These are phyloP conservation scores for Astreopora myriophthalma DNA, from an alignment of 64 coral and sea anemone genomes.

Conservation along the genomic window DNA sequence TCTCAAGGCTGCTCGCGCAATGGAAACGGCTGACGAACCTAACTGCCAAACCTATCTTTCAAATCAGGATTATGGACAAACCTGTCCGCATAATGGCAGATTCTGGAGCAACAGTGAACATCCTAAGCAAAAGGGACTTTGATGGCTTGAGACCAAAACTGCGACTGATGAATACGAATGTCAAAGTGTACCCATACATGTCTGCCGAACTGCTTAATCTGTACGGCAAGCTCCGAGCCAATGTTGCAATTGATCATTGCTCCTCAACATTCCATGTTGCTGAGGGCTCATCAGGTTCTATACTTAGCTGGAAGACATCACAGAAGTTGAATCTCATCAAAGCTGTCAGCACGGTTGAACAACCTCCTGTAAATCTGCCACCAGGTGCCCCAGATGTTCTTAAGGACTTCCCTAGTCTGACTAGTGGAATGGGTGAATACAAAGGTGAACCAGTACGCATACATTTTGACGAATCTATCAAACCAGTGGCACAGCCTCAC, in stretches of 20 bases:
- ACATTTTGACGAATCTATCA: slow-evolving; percentile 71
- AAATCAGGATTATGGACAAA: slow-evolving; percentile 35
- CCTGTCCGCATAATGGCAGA: slow-evolving; percentile 52
- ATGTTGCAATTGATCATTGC: neutral
- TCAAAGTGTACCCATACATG: slow-evolving; percentile 62
- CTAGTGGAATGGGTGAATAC: slow-evolving; percentile 65
- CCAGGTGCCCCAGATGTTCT: slow-evolving; percentile 58
- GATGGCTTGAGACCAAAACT: slow-evolving; percentile 56
- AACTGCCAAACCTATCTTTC: slow-evolving; percentile 39
- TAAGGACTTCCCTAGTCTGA: slow-evolving; percentile 64
- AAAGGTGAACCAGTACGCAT: slow-evolving; percentile 68
- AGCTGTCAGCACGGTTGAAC: slow-evolving; percentile 51
- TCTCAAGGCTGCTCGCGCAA: slow-evolving; percentile 48
- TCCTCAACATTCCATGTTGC: slow-evolving; percentile 69
- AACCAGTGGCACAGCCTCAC: slow-evolving; percentile 65
- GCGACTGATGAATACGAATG: slow-evolving; percentile 12
- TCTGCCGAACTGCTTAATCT: slow-evolving; percentile 28
- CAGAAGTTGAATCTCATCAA: slow-evolving; percentile 68
- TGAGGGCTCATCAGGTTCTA: slow-evolving; percentile 49
- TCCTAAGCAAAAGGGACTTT: slow-evolving; percentile 51
- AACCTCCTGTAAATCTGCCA: slow-evolving; percentile 36
- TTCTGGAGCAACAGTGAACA: slow-evolving; percentile 76
- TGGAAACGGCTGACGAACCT: slow-evolving; percentile 70
- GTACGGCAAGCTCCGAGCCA: slow-evolving; percentile 42
- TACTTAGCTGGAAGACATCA: slow-evolving; percentile 60